These are phyloP conservation scores for Saxicola maurus DNA, from an alignment of 2,797 vertebrate species.

Conservation along the genomic window DNA sequence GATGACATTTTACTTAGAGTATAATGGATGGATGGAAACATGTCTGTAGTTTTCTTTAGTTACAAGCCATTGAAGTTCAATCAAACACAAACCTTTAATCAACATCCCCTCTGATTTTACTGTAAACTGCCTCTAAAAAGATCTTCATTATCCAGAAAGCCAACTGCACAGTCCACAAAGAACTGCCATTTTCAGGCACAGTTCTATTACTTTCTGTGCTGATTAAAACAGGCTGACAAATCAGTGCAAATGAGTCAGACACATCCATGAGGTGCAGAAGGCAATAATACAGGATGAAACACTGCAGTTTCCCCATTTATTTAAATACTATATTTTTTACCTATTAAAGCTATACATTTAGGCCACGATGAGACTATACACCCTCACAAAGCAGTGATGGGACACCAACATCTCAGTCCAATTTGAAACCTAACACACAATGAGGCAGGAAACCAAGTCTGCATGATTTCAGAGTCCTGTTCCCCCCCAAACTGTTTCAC, in stretches of 20 bases:
- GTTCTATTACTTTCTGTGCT: not conserved
- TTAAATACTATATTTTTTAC: not conserved
- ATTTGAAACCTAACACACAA: not conserved
- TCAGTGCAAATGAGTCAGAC: not conserved
- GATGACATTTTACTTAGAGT: not conserved
- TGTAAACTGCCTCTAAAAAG: not conserved
- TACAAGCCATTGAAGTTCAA: not conserved
- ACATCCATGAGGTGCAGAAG: not conserved
- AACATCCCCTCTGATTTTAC: not conserved
- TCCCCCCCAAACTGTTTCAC: not conserved
- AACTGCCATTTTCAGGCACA: not conserved
- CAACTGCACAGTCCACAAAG: not conserved
- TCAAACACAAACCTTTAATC: not conserved
- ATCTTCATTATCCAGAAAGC: not conserved
- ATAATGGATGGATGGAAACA: not conserved
- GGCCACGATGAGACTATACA: not conserved
- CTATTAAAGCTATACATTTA: not conserved
- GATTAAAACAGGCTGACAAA: not conserved
- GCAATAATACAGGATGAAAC: not conserved
- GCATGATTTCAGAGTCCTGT: not conserved
- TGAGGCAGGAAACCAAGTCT: not conserved
- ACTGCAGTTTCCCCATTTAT: not conserved
- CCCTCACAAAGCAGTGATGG: not conserved
- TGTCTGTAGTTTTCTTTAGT: not conserved
- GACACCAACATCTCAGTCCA: not conserved